phyloP scores from a whole-genome alignment of 1,140 invertebrate genomes.

The Neotoxoptera formosana region DNA sequence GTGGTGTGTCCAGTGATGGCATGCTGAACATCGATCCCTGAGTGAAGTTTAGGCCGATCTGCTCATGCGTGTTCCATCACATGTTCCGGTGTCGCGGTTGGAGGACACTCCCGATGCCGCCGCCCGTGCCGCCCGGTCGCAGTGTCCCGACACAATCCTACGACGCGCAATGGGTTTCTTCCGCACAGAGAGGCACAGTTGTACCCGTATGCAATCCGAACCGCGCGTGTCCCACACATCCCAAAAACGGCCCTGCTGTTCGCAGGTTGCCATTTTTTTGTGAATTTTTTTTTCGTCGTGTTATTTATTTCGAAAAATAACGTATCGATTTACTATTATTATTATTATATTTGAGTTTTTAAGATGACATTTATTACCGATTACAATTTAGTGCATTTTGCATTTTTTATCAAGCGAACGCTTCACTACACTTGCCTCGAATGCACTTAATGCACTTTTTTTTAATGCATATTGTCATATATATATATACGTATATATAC shows the following conservation, averaged over 20 bases:
- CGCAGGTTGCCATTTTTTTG: constrained; percentile 51
- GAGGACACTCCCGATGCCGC: constrained; percentile 56
- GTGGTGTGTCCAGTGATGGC: constrained; percentile 58
- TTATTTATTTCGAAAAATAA: background rate
- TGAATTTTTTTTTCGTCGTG: too few species aligned
- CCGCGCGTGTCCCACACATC: constrained; percentile 51
- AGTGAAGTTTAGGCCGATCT: constrained; percentile 58
- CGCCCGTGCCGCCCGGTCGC: constrained; percentile 45
- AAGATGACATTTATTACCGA: background rate
- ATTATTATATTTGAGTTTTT: too few species aligned
- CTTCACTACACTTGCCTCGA: too few species aligned
- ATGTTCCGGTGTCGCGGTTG: constrained; percentile 57
- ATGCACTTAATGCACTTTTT: background rate
- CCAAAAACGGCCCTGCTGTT: constrained; percentile 56
- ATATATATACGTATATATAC: background rate
- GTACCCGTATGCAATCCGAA: constrained; percentile 54
- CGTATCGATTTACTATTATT: background rate
- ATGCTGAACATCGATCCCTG: constrained; percentile 58
- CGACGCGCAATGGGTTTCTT: constrained; percentile 56
- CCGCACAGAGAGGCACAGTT: constrained; percentile 55
- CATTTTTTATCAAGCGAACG: background rate
- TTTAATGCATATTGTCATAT: background rate
- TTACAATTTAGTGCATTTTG: background rate
- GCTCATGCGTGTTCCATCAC: constrained; percentile 58
- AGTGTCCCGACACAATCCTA: constrained; percentile 55